Percentiles rank a stretch among this genome's conserved stretches.
These are phyloP conservation scores for Bubo scandiacus DNA, from an alignment of 2,113 vertebrate species.

Conservation along the genomic window DNA sequence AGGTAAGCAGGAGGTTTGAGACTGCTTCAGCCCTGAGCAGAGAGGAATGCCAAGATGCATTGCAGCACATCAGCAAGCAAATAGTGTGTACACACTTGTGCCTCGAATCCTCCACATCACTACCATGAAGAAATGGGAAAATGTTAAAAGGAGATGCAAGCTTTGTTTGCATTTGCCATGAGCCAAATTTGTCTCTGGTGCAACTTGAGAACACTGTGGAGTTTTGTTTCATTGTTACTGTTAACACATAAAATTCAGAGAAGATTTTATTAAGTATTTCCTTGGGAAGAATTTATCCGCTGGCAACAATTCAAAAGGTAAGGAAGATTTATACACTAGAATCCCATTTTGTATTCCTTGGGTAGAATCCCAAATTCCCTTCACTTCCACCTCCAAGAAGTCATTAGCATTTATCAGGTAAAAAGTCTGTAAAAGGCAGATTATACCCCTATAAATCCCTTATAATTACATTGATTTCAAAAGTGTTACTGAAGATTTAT, in stretches of 20 bases:
- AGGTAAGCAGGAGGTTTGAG: neutral
- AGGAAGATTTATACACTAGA: slow-evolving; percentile 2
- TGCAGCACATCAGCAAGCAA: neutral
- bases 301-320: neutral
- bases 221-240: neutral
- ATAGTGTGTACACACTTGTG: accelerated
- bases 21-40: neutral
- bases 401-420: slow-evolving; percentile 33
- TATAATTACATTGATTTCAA: neutral
- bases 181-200: neutral
- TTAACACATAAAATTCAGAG: neutral
- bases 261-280: neutral
- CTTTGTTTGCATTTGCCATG: neutral
- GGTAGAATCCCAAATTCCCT: slow-evolving; percentile 35
- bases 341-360: slow-evolving; percentile 11
- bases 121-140: neutral
- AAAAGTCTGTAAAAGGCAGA: slow-evolving; percentile 15
- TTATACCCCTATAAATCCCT: slow-evolving; percentile 30
- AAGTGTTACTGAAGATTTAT: slow-evolving; percentile 30
- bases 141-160: neutral
- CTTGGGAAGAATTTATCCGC: neutral
- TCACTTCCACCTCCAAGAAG: neutral
- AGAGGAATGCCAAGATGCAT: neutral
- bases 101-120: neutral
- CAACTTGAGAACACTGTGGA: neutral